Conservation (phyloP, 2,797 vertebrate species). For the Cynopterus sphinx region DNA sequence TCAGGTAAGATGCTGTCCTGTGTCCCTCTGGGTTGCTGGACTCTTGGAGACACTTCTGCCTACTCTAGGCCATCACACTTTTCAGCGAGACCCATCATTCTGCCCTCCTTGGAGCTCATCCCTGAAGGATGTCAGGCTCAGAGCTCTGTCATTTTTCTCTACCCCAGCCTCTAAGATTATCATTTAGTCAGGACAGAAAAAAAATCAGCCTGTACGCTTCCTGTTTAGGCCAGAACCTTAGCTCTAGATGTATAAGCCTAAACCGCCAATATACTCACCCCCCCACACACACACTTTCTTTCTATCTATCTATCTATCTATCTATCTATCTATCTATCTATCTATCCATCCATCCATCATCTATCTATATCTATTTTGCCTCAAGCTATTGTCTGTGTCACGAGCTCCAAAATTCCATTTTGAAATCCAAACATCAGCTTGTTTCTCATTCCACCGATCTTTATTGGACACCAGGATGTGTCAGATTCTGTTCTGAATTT, state of each 20-base stretch:
- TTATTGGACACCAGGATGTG: background rate
- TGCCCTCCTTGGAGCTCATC: background rate
- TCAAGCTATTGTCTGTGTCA: background rate
- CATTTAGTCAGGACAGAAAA: background rate
- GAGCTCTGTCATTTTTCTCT: background rate
- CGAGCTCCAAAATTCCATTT: background rate
- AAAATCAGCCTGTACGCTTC: background rate
- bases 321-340: background rate
- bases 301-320: background rate
- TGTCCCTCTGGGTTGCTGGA: background rate
- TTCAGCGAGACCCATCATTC: background rate
- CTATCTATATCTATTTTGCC: background rate
- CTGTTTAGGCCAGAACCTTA: background rate
- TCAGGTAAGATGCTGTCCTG: background rate
- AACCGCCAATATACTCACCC: background rate
- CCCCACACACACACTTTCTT: background rate
- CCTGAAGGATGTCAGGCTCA: background rate
- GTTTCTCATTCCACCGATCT: background rate
- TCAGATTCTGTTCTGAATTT: background rate
- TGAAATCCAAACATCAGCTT: background rate
- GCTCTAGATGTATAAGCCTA: background rate
- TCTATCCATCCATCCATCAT: no score
- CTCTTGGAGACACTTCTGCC: background rate
- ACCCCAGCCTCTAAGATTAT: background rate
- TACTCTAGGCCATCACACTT: background rate